Base-by-base conservation (phyloP, 2,797 vertebrate genomes). In the Saxicola maurus region DNA sequence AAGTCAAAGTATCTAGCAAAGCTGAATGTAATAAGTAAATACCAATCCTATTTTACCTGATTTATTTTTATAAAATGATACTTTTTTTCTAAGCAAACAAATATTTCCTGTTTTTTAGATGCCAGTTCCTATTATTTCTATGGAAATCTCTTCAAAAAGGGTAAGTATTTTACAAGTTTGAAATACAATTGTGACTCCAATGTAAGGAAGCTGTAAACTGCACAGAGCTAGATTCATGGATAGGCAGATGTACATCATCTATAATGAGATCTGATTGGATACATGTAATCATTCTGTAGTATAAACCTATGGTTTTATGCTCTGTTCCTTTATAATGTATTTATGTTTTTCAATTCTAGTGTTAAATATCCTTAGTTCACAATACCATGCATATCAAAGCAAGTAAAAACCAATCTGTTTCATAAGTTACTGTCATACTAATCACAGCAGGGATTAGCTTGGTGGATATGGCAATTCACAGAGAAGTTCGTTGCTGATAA, bases 141-240 rank as follows among this genome's bases (percentile, higher is more conserved):
- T 99, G 95, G 98, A 99, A 91, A 99, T 99, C 94, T 99, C 99
- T 82, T 97, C 98, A 66, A 99, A 99, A 97, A 97, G 98, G 96
- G 99, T 99, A 98, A 97, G 98, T 73, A 60, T 38, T 73, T 37
- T 31, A 8, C 24, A 64, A 42, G 14, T 90, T 45, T 72, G 28
- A 80, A 77, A 80, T 38, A 23, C 11, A 1, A 60, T 35, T 64
- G 21, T 72, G 55, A 64, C 12, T 52, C 2, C 55, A 49, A 48
- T 28, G 4, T 42, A 61, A 75, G 0, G 4, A 86, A 89, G 25
- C 5, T 73, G 13, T 64, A 66, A 51, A 49, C 2, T 64, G 4
- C 31, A 20, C 11, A 60, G 17, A 76, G n/a, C 37, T 20, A 27
- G 19, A 57, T 20, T 12, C 17, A 46, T 7, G n/a, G 8, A 27